Conservation (phyloP, 2,888 invertebrate species). For the Rambutsinella grinnellia region DNA sequence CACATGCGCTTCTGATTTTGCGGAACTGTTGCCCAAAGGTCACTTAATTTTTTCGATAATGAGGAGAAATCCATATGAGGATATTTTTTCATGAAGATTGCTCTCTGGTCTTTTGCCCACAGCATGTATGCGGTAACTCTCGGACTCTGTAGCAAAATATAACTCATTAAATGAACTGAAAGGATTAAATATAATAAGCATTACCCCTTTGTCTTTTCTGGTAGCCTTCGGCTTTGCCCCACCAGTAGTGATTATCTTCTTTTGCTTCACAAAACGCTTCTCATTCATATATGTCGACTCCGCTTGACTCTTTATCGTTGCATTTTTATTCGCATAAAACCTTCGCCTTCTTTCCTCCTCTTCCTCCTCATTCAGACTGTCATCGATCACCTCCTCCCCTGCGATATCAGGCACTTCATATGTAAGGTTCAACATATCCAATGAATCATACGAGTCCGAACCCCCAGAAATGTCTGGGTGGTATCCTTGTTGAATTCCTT, state of each 20-base stretch:
- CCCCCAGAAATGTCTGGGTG: not conserved
- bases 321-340: slow-evolving; percentile 39
- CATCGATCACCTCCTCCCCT: slow-evolving; percentile 62
- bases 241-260: slow-evolving; percentile 44
- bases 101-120: slow-evolving; percentile 86
- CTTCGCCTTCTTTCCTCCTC: too few relatives aligned
- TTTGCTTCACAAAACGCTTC: slow-evolving; percentile 79
- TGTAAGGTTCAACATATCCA: too few relatives aligned
- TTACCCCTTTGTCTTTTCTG: slow-evolving; percentile 82
- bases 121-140: slow-evolving; percentile 91
- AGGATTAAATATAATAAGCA: not conserved
- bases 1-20: slow-evolving; percentile 71
- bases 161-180: slow-evolving; percentile 7
- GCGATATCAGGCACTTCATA: slow-evolving; percentile 59
- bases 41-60: slow-evolving; percentile 86
- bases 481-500: too few relatives aligned
- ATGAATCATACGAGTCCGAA: not conserved
- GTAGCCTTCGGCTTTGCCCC: slow-evolving; percentile 80
- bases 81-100: slow-evolving; percentile 78
- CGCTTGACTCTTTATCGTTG: slow-evolving; percentile 66
- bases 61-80: slow-evolving; percentile 78
- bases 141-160: slow-evolving; percentile 73
- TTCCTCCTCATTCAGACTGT: slow-evolving; percentile 61
- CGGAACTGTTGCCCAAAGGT: slow-evolving; percentile 87
- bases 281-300: slow-evolving; percentile 81